A percentile compares a stretch with the other conserved stretches of the same genome.
These are phyloP conservation scores for Andrena camellia DNA, from an alignment of 2,888 invertebrate species.

Conservation along the genomic window DNA sequence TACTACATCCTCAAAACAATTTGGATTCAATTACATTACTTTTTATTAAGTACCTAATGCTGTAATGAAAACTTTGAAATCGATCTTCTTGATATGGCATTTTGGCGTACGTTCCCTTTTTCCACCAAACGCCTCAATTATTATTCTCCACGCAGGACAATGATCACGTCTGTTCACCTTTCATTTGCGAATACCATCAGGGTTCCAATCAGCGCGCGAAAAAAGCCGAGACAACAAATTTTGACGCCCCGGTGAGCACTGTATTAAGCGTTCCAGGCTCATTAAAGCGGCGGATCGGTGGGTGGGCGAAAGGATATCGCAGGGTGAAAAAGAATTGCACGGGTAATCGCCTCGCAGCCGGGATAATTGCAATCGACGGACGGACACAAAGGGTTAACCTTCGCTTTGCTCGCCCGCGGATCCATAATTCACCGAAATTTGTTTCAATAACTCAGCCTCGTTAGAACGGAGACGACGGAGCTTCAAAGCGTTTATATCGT, in stretches of 20 bases:
- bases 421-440: conserved; percentile 31
- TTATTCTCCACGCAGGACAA: no score
- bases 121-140: no score
- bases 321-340: conserved; percentile 54
- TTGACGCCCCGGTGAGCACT: conserved; percentile 52
- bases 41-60: no score
- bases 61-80: no score
- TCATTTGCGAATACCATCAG: no score
- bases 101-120: no score
- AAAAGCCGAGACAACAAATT: conserved; percentile 43
- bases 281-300: conserved; percentile 33
- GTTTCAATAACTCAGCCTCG: conserved; percentile 36
- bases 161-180: no score
- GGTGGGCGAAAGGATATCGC: conserved; percentile 41
- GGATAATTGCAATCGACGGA: conserved; percentile 64
- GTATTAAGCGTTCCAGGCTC: conserved; percentile 54
- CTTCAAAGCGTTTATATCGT: not conserved
- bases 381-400: conserved; percentile 63
- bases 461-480: not conserved
- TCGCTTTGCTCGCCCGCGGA: conserved; percentile 23
- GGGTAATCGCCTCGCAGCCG: conserved; percentile 47
- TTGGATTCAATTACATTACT: no score
- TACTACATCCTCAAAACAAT: no score
- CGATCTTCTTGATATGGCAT: no score
- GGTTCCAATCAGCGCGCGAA: no score